These are phyloP conservation scores for Bhutanitis thaidina DNA, from an alignment of 2,888 invertebrate genomes.

Conservation along the genomic window DNA sequence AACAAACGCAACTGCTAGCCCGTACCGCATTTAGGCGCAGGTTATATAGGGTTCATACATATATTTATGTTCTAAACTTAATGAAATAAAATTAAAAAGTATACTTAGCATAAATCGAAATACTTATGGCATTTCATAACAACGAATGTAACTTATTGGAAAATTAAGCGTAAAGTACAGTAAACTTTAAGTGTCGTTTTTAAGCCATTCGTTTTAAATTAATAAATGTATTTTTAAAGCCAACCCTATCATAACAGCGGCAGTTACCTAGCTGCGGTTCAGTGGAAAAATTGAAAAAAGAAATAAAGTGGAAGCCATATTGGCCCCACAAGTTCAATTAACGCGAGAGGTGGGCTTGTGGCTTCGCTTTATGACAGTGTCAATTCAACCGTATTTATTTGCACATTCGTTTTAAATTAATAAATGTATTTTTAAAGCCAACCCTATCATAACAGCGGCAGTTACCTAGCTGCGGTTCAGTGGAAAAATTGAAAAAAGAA, in stretches of 20 bases:
- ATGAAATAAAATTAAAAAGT: no score
- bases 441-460: constrained; percentile 37
- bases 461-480: constrained; percentile 46
- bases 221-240: background rate
- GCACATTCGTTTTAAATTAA: background rate
- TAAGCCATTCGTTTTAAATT: no score
- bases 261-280: constrained; percentile 46
- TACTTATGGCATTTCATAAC: no score
- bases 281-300: constrained; percentile 66
- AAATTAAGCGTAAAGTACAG: no score
- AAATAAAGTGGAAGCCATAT: constrained; percentile 52
- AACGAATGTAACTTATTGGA: no score
- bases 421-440: constrained; percentile 25
- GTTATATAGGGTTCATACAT: no score
- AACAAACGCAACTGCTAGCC: no score
- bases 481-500: constrained; percentile 65
- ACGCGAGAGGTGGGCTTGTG: constrained; percentile 51
- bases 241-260: constrained; percentile 43
- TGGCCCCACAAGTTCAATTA: constrained; percentile 76
- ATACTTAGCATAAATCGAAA: no score
- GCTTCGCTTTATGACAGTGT: constrained; percentile 55
- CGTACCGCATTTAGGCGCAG: no score
- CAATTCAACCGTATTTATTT: background rate
- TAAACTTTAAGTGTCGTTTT: no score
- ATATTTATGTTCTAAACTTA: no score